These are phyloP conservation scores for Dryobota labecula DNA, from an alignment of 2,888 invertebrate species.

Conservation along the genomic window DNA sequence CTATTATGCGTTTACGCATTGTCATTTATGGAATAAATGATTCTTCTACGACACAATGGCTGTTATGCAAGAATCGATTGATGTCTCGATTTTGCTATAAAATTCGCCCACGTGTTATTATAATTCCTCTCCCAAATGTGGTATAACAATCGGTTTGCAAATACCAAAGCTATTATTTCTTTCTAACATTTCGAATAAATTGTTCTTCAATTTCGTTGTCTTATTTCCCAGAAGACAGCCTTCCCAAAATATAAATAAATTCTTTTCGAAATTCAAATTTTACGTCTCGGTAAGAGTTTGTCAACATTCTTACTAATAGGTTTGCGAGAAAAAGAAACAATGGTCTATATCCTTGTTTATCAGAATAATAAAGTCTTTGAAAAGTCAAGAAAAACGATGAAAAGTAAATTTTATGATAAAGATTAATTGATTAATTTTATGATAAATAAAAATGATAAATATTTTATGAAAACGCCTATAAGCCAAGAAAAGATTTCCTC, in stretches of 20 bases:
- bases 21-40: slow-evolving; percentile 52
- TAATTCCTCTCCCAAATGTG: slow-evolving; percentile 11
- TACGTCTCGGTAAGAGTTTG: slow-evolving; percentile 10
- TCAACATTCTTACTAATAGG: slow-evolving; percentile 13
- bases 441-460: too few species aligned
- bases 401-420: slow-evolving; percentile 28
- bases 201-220: slow-evolving; percentile 52
- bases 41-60: slow-evolving; percentile 41
- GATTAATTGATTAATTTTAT: too few species aligned
- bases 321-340: slow-evolving; percentile 18
- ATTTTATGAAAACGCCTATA: too few species aligned
- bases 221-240: slow-evolving; percentile 51
- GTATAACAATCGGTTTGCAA: slow-evolving; percentile 22
- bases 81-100: slow-evolving; percentile 24
- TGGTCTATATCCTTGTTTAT: slow-evolving; percentile 4
- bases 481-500: too few species aligned
- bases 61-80: slow-evolving; percentile 45
- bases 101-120: slow-evolving; percentile 21
- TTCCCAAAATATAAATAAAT: slow-evolving; percentile 20
- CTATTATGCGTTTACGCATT: slow-evolving; percentile 50
- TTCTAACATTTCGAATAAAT: slow-evolving; percentile 46
- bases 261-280: slow-evolving; percentile 36
- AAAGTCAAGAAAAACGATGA: slow-evolving; percentile 4
- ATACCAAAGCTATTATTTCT: slow-evolving; percentile 39
- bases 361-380: background rate